Evolutionary conservation across 2,113 vertebrate species (phyloP), one percentile per base, ranked within the genome.

Genomic region (Dipodomys ordii): DNA sequence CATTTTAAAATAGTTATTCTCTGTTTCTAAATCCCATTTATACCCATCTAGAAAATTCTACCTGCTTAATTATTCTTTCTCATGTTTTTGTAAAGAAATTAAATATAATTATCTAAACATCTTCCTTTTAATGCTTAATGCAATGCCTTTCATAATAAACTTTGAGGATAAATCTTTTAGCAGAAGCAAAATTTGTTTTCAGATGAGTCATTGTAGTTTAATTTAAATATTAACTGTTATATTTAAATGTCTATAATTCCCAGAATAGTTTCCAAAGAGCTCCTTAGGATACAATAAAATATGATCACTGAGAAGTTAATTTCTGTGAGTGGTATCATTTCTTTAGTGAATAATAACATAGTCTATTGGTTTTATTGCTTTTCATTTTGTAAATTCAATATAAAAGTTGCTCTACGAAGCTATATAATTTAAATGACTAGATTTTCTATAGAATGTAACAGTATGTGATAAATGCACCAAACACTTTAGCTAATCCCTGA

Each of bases 291-390:
- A 44, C 84, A 46, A 69, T 30, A 46, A 92, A 92, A 84, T 79
- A 69, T 96, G 77, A 91, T 71, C 64, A 85, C 67, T 96, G 22
- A 87, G 25, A 95, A 96, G 92, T 76, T 89, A 20, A 62, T 68
- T 16, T 67, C 30, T 80, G 9, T 83, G 20, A 89, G 13, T 67
- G 12, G 6, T 67, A 71, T 85, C 9, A 53, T 67, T 87, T 4
- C 12, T 78, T 90, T 35, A 72, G 1, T 88, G 19, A 93, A 92
- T 23, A 95, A 77, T 77, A 80, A 78, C 95, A 88, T 20, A 60
- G 18, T 35, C 53, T 67, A 25, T 65, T n/a, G 25, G 1, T 49
- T 73, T 81, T 93, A 79, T 7, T 53, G 20, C 22, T 80, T 95
- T 89, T 82, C 35, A 83, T 80, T 74, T 86, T 78, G 25, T 64